These are phyloP conservation scores for Lampropteryx suffumata DNA, from an alignment of 2,888 invertebrate species.

Conservation along the genomic window DNA sequence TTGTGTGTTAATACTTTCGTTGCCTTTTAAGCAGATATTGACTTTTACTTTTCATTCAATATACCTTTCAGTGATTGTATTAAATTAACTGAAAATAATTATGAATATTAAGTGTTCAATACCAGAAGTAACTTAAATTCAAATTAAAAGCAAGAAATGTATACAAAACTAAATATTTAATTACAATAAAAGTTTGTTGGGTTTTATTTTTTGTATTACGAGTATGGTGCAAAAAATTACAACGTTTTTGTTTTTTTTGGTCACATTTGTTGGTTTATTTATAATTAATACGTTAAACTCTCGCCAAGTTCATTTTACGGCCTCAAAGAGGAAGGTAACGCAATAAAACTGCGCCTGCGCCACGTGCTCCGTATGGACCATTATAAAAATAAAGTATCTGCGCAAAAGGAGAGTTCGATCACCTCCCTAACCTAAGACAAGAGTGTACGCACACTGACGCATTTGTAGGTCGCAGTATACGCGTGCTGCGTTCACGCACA, in stretches of 20 bases:
- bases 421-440: slow-evolving; percentile 83
- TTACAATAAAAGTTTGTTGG: too few species aligned
- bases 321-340: slow-evolving; percentile 61
- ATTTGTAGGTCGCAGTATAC: slow-evolving; percentile 50
- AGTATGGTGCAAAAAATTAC: too few species aligned
- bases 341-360: slow-evolving; percentile 65
- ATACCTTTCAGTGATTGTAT: slow-evolving; percentile 29
- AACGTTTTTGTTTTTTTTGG: too few species aligned
- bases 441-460: slow-evolving; percentile 61
- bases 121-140: too few species aligned
- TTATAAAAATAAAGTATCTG: slow-evolving; percentile 81
- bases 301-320: not conserved
- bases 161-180: too few species aligned
- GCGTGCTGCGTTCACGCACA: slow-evolving; percentile 41
- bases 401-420: slow-evolving; percentile 77
- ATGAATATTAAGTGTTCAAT: not conserved
- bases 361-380: slow-evolving; percentile 66
- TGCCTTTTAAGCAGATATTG: slow-evolving; percentile 34
- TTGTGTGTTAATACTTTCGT: slow-evolving; percentile 64
- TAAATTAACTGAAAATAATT: not conserved
- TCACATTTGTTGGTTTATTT: too few species aligned
- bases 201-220: too few species aligned
- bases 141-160: too few species aligned
- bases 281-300: too few species aligned
- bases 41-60: slow-evolving; percentile 33